Evolutionary conservation across 2,797 vertebrate species (phyloP), one percentile per base, ranked within the genome.

Genomic region (Pangasius krempfi): DNA sequence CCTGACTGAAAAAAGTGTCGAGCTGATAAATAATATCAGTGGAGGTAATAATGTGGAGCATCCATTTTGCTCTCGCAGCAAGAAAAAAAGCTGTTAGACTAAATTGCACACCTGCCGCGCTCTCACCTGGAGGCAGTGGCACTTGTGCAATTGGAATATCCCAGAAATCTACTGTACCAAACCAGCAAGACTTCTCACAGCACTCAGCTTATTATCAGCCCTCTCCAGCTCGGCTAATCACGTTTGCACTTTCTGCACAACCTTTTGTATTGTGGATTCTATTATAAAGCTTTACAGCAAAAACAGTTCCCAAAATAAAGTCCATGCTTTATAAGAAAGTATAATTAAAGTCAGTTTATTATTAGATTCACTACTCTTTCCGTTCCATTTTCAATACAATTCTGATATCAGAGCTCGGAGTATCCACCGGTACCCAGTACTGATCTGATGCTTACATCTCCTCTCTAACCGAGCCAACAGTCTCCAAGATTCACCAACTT

Each of bases 71-170:
- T 22, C 44, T 52, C 33, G 50, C 86, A 88, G 87, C 70, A 84
- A 88, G n/a, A 54, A 25, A 47, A 33, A 64, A 20, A 47, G 80
- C 85, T 60, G 78, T 84, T 84, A 54, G 75, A 87, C 16, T 89
- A 80, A 86, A 91, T 84, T 78, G 56, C 62, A 33, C 50, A 89
- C 78, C 88, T 90, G 89, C 88, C 56, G 88, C 56, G 60, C 75
- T 86, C 72, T 90, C 86, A 84, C 92, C 89, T 94, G 93, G 93
- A 91, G 2, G n/a, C 79, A 70, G 37, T 75, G 83, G 86, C 72
- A 2, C 91, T 92, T 91, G 89, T 89, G 88, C 88, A 95, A 94
- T 94, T 92, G 93, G 40, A 91, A 87, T 88, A 84, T 80, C 90
- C 91, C 85, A 81, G 56, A 89, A 88, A 86, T 88, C 80, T 90